Evolutionary conservation across 2,888 invertebrate genomes (phyloP).

Genomic region (Xylota segnis): DNA sequence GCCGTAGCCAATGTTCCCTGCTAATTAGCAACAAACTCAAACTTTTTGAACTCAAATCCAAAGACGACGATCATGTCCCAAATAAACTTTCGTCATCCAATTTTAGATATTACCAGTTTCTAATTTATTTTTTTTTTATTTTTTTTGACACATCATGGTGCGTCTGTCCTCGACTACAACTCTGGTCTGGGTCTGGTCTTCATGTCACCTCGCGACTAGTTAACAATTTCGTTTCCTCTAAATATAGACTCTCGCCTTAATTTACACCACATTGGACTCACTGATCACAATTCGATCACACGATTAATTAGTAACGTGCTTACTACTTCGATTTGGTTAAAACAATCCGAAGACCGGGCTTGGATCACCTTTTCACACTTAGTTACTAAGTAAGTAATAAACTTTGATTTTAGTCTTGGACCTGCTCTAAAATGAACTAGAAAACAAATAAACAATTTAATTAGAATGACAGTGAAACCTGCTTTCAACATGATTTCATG

Average conservation of each 20-base stretch:
- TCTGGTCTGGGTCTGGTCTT: neutral
- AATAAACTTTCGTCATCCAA: conserved; percentile 48
- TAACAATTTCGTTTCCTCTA: conserved; percentile 21
- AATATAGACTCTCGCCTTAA: conserved; percentile 22
- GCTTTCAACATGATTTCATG: conserved; percentile 54
- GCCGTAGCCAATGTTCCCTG: conserved; percentile 14
- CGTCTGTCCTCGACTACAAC: conserved; percentile 5
- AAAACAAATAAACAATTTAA: conserved; percentile 59
- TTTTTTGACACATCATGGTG: conserved; percentile 1
- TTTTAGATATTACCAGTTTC: conserved; percentile 30
- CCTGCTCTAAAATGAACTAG: conserved; percentile 52
- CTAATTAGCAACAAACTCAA: conserved; percentile 38
- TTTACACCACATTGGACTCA: conserved; percentile 28
- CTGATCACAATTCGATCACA: conserved; percentile 71
- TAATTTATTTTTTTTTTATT: neutral
- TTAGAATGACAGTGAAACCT: conserved; percentile 64
- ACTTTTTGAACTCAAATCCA: neutral
- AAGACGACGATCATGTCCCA: conserved; percentile 15
- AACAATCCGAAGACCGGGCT: conserved; percentile 51
- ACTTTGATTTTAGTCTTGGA: conserved; percentile 19
- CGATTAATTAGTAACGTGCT: conserved; percentile 65
- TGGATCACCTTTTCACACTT: conserved; percentile 57
- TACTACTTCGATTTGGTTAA: conserved; percentile 47
- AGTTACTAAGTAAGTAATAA: conserved; percentile 57
- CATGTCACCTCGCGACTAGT: conserved; percentile 18